Percentiles rank a stretch among this genome's conserved stretches.
phyloP scores from a whole-genome alignment of 1,140 invertebrate genomes.

The Melitaea cinxia region DNA sequence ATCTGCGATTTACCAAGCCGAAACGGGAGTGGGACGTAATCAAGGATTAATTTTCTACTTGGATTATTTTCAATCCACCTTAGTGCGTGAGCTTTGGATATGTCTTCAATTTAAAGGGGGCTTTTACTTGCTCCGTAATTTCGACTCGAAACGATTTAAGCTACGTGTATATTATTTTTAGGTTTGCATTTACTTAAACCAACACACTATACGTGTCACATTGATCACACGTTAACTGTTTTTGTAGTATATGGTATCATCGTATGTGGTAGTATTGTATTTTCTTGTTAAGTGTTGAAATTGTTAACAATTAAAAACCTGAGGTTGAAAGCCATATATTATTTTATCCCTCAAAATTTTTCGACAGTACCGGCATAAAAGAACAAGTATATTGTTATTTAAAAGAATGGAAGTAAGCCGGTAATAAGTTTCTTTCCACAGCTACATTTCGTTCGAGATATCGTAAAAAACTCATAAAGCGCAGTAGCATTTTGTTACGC shows the following conservation, averaged over 20 bases:
- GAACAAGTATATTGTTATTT: neutral
- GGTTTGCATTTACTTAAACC: constrained; percentile 1
- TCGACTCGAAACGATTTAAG: constrained; percentile 38
- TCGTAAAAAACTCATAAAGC: constrained; percentile 28
- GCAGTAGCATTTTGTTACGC: constrained; percentile 23
- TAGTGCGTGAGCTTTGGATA: constrained; percentile 67
- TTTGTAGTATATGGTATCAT: too few relatives aligned
- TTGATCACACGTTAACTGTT: too few relatives aligned
- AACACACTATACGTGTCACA: too few relatives aligned
- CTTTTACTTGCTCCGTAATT: constrained; percentile 50
- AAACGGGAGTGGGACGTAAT: constrained; percentile 67
- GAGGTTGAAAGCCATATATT: too few relatives aligned
- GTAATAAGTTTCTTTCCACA: constrained; percentile 21
- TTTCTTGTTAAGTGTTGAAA: too few relatives aligned
- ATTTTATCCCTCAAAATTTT: too few relatives aligned
- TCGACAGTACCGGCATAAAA: neutral
- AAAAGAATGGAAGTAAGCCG: constrained; percentile 17
- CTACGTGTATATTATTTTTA: constrained; percentile 29
- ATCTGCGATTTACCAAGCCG: constrained; percentile 54
- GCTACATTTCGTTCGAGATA: constrained; percentile 18
- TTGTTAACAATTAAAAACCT: too few relatives aligned
- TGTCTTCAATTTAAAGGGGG: constrained; percentile 67
- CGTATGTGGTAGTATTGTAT: too few relatives aligned
- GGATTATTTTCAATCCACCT: constrained; percentile 79
- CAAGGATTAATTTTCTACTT: constrained; percentile 81